phyloP scores from a whole-genome alignment of 2,113 vertebrate genomes.

The Mobula hypostoma region DNA sequence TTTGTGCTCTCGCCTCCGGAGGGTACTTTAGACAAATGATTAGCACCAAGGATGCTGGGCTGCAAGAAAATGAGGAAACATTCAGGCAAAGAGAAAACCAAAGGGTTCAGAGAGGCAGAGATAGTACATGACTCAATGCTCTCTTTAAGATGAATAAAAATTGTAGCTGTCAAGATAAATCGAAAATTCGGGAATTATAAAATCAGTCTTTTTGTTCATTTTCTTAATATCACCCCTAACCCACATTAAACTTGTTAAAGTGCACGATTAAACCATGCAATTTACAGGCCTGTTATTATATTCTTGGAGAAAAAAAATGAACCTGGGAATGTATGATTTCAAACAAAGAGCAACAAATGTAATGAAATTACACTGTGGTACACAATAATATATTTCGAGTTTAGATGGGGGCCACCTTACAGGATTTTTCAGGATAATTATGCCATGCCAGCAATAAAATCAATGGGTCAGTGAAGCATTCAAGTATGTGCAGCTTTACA shows the following conservation, averaged over 20 bases:
- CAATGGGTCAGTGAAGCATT: conserved; percentile 39
- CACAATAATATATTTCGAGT: conserved; percentile 36
- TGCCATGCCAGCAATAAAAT: conserved; percentile 42
- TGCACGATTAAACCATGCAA: not conserved
- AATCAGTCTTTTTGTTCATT: not conserved
- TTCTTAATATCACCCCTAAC: not conserved
- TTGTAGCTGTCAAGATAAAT: not conserved
- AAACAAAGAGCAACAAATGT: not conserved
- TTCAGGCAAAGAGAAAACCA: not conserved
- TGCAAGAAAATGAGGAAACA: not conserved
- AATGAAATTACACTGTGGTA: not conserved
- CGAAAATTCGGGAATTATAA: not conserved
- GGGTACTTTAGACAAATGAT: not conserved
- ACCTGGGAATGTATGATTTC: not conserved
- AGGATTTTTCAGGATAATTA: conserved; percentile 40
- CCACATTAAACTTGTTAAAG: not conserved
- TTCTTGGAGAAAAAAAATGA: not conserved
- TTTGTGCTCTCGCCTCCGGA: not conserved
- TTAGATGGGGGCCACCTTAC: conserved; percentile 42
- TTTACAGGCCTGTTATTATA: not conserved
- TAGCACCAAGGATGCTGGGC: not conserved
- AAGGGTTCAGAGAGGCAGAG: not conserved
- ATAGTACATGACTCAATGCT: not conserved
- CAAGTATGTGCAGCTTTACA: conserved; percentile 42
- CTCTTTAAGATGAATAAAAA: not conserved